Evolutionary conservation across 2,797 vertebrate species (phyloP).

Genomic region (Rhabdophis nuchalis): DNA sequence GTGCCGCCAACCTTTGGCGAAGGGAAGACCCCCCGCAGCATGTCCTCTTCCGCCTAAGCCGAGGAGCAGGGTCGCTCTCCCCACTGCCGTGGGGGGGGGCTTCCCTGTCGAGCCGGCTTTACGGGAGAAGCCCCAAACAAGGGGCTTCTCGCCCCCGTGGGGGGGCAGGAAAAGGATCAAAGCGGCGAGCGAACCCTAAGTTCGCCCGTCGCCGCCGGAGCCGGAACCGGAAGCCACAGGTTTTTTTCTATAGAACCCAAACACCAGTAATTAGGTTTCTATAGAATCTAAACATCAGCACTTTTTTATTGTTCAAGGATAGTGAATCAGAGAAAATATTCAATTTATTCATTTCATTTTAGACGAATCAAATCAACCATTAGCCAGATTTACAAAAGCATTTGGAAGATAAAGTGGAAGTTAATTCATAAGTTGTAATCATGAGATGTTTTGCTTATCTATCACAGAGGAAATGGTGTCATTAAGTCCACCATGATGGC

Average conservation of each 20-base stretch:
- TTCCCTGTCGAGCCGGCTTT: too few species aligned
- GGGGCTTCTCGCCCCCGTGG: too few species aligned
- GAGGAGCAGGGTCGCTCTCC: too few species aligned
- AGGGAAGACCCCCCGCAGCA: too few species aligned
- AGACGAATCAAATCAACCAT: not conserved
- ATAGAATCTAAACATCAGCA: not conserved
- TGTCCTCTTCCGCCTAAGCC: too few species aligned
- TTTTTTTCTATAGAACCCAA: not conserved
- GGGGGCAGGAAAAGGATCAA: too few species aligned
- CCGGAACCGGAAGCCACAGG: too few species aligned
- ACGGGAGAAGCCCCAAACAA: too few species aligned
- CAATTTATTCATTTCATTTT: not conserved
- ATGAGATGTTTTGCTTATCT: not conserved
- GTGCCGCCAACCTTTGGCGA: too few species aligned
- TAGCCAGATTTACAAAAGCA: not conserved
- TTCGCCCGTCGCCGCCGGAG: too few species aligned
- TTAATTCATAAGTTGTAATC: not conserved
- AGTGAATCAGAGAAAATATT: not conserved
- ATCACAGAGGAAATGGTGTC: not conserved
- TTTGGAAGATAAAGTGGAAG: not conserved
- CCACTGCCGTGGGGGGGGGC: too few species aligned
- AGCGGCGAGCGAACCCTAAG: too few species aligned
- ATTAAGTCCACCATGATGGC: not conserved
- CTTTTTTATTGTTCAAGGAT: not conserved
- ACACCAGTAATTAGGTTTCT: not conserved